These are phyloP conservation scores for Hirundo rustica DNA, from an alignment of 2,797 vertebrate genomes.

Conservation along the genomic window DNA sequence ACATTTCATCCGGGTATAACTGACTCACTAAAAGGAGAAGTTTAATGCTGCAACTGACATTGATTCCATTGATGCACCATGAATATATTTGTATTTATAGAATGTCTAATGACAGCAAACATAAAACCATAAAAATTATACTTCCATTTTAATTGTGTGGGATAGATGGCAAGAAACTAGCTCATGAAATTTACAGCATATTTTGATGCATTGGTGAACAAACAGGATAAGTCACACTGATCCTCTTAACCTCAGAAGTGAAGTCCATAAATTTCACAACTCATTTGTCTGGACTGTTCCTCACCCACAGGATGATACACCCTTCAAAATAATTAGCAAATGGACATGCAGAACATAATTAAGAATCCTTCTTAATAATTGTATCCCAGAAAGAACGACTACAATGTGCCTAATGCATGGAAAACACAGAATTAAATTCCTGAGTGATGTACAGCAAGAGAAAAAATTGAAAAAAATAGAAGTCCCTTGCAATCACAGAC, in stretches of 20 bases:
- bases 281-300: not conserved
- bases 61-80: not conserved
- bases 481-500: not conserved
- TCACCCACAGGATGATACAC: not conserved
- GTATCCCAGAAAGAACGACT: not conserved
- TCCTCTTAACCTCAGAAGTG: not conserved
- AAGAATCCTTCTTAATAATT: not conserved
- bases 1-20: not conserved
- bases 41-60: not conserved
- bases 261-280: not conserved
- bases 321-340: not conserved
- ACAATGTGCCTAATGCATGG: not conserved
- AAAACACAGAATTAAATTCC: not conserved
- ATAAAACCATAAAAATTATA: not conserved
- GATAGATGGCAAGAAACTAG: not conserved
- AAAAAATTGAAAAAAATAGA: not conserved
- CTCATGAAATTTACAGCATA: not conserved
- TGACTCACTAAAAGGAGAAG: not conserved
- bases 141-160: not conserved
- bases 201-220: conserved; percentile 11
- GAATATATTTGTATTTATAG: not conserved
- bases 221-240: not conserved
- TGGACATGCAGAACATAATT: not conserved
- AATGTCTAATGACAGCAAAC: not conserved
- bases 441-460: not conserved